Evolutionary conservation across 2,797 vertebrate species (phyloP), one percentile per base, ranked within the genome.

Genomic region (Anomalospiza imberbis): DNA sequence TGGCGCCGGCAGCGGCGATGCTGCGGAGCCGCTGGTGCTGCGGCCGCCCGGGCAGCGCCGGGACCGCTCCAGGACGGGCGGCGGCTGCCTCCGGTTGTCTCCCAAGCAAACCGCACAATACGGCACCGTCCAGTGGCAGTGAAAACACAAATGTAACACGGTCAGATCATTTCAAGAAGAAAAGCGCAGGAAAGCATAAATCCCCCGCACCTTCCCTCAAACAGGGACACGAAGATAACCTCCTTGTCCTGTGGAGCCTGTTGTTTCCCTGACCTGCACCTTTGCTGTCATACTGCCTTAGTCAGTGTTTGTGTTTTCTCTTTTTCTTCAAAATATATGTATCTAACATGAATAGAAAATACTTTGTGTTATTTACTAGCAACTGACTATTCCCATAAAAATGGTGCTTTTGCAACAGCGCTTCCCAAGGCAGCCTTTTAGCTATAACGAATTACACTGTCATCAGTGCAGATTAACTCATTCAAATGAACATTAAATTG

Each of bases 171-270:
- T 31, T 28, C 10, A 55, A 31, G n/a, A 5, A 36, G 21, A n/a
- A 68, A 80, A 54, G 29, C 36, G 4, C 7, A 19, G 42, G 47
- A 68, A 65, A 38, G 40, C n/a, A 12, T 3, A 28, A 12, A 57
- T 34, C 5, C 16, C 48, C 60, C 5, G 8, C 45, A 6, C 12
- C 18, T 26, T 38, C 38, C 67, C 60, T 28, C 67, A 36, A 17
- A 24, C 5, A 2, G 48, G 48, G 38, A 40, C 57, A 13, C 1
- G 12, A 15, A n/a, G 32, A 18, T 8, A 20, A 31, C 6, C 26
- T 6, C 2, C 21, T 6, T 14, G 36, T 22, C 21, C 67, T 26
- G 5, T 1, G 10, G 9, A 20, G 12, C 1, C 1, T 2, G 8
- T 6, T 13, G 48, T 8, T n/a, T 11, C 25, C 44, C 84, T 18